Percentiles rank a stretch among this genome's conserved stretches.
Evolutionary conservation across 2,797 vertebrate species (phyloP).

Genomic region (Malacoraja senta): DNA sequence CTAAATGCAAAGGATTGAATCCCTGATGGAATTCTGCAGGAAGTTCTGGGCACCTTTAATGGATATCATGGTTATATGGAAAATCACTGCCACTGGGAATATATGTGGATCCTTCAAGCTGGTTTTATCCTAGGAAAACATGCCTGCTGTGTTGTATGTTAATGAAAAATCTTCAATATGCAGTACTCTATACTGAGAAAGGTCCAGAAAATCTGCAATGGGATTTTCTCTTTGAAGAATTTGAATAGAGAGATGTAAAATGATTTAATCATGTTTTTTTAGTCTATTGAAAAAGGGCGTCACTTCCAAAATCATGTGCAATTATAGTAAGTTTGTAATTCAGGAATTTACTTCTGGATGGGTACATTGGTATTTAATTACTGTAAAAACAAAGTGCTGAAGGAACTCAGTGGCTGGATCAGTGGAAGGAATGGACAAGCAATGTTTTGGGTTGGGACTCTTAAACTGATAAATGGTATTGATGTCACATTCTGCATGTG

Average conservation of each 20-base stretch:
- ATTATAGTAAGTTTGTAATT: not conserved
- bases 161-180: not conserved
- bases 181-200: not conserved
- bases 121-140: not conserved
- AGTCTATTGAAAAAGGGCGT: not conserved
- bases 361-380: not conserved
- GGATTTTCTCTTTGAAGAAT: not conserved
- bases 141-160: not conserved
- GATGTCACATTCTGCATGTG: not conserved
- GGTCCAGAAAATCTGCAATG: not conserved
- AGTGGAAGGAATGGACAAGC: too few species aligned
- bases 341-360: not conserved
- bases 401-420: too few species aligned
- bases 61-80: not conserved
- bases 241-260: not conserved
- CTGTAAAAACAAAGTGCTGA: too few species aligned
- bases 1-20: conserved; percentile 23
- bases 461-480: not conserved
- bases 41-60: not conserved
- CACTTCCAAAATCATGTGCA: not conserved
- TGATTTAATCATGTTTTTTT: not conserved
- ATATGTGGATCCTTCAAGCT: not conserved
- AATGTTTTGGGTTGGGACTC: too few species aligned
- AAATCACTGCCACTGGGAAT: not conserved
- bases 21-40: not conserved